phyloP scores from a whole-genome alignment of 1,140 invertebrate species.

The Drosophila mauritiana region DNA sequence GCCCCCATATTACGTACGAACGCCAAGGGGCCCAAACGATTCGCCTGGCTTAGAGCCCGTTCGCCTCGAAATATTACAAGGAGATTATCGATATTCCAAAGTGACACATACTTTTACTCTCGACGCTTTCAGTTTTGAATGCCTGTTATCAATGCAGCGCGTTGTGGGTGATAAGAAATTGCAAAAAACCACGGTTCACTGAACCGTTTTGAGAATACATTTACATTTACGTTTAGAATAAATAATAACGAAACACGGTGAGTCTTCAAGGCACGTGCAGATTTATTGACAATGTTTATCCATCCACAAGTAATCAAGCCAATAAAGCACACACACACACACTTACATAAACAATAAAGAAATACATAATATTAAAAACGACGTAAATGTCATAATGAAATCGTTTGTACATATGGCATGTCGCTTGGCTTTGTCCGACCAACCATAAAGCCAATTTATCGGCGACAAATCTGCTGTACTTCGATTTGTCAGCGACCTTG shows the following conservation, averaged over 20 bases:
- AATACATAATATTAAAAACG: constrained; percentile 10
- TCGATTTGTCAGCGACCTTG: constrained; percentile 41
- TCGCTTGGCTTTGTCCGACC: constrained; percentile 10
- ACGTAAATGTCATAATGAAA: constrained; percentile 52
- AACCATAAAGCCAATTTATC: constrained; percentile 29
- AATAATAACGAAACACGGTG: background rate
- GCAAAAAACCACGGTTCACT: constrained; percentile 32
- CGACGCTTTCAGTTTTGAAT: background rate
- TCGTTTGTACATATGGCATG: constrained; percentile 55
- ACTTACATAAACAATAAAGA: constrained; percentile 29
- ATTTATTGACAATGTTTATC: constrained; percentile 34
- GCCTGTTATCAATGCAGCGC: constrained; percentile 20
- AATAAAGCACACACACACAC: constrained; percentile 30
- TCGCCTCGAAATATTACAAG: background rate
- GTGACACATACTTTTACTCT: constrained; percentile 10
- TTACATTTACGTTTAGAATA: constrained; percentile 8
- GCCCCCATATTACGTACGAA: constrained; percentile 21
- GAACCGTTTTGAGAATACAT: constrained; percentile 12
- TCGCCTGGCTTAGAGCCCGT: background rate
- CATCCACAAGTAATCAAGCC: constrained; percentile 29
- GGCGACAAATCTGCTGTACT: constrained; percentile 23
- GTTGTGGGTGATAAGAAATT: constrained; percentile 22
- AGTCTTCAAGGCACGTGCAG: constrained; percentile 23
- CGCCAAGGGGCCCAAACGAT: background rate
- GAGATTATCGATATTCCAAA: constrained; percentile 1